Evolutionary conservation across 2,113 vertebrate species (phyloP), one percentile per base, ranked within the genome.

Genomic region (Polyodon spathula): DNA sequence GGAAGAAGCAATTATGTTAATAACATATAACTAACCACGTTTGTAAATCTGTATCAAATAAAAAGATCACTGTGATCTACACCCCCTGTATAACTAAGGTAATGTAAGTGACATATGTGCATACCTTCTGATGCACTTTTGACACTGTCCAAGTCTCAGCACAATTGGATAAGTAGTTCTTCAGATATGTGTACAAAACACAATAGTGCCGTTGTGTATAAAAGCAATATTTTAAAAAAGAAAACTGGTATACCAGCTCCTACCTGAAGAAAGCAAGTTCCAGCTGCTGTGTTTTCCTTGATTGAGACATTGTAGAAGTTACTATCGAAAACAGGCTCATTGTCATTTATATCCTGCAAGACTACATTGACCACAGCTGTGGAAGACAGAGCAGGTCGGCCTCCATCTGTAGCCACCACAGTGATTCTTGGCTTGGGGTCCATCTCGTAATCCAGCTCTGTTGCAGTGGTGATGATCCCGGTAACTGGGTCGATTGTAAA

Each of bases 191-290:
- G 27, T 27, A 27, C 27, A 27, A 27, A 27, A 27, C 3, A 27
- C 3, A 27, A 27, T 27, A 27, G 27, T 27, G 27, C 27, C 27
- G 3, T 27, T 27, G 27, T 27, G 27, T 46, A 46, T 46, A 1
- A 46, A 46, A 46, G 14, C 8, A 8, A 46, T 14, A 46, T 27
- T 46, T 3, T 3, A 46, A 46, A 46, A 10, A 46, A 46, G 5
- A 10, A 10, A 8, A 46, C 5, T 46, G 44, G 15, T 14, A 11
- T n/a, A 27, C 27, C 1, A 27, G 27, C 52, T 68, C 86, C 61
- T 80, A 99, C 96, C 93, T 97, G 89, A 55, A 99, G 78, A 77
- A 99, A 97, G 83, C 96, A 99, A 75, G 91, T 95, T 62, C 93
- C 94, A 6, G 86, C 78, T 1, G 88, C 82, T 2, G 86, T 89